Percentiles rank a stretch among this genome's conserved stretches.
phyloP scores from a whole-genome alignment of 2,888 invertebrate genomes.

The Tineola bisselliella region DNA sequence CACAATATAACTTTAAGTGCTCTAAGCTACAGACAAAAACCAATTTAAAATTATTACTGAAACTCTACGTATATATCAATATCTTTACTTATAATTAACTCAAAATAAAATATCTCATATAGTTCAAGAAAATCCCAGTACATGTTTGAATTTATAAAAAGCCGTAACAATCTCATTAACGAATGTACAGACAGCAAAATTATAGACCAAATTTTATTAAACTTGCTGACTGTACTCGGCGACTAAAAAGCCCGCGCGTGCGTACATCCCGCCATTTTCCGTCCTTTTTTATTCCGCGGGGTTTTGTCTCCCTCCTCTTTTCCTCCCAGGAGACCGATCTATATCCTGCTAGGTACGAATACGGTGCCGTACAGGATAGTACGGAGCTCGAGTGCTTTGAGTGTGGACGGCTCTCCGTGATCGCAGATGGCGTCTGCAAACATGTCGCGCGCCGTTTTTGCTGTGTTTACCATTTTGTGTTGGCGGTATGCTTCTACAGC shows the following conservation, averaged over 20 bases:
- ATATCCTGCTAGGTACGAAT: slow-evolving; percentile 61
- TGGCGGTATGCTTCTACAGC: slow-evolving; percentile 63
- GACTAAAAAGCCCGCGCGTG: slow-evolving; percentile 37
- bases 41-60: no score
- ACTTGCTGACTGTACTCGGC: neutral
- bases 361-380: slow-evolving; percentile 43
- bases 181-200: neutral
- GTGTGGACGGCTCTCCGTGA: slow-evolving; percentile 43
- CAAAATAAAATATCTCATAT: neutral
- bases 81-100: no score
- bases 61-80: no score
- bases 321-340: slow-evolving; percentile 59
- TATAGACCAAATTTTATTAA: neutral
- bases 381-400: slow-evolving; percentile 60
- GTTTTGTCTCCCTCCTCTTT: slow-evolving; percentile 29
- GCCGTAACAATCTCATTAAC: neutral
- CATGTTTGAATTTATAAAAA: neutral
- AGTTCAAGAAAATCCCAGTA: no score
- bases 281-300: slow-evolving; percentile 31
- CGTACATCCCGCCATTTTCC: slow-evolving; percentile 41
- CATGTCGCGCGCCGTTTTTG: slow-evolving; percentile 71
- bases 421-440: slow-evolving; percentile 58
- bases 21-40: no score
- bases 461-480: slow-evolving; percentile 67
- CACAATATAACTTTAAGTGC: no score